Conservation (phyloP, 2,797 vertebrate genomes). For the Calcarius lapponicus region DNA sequence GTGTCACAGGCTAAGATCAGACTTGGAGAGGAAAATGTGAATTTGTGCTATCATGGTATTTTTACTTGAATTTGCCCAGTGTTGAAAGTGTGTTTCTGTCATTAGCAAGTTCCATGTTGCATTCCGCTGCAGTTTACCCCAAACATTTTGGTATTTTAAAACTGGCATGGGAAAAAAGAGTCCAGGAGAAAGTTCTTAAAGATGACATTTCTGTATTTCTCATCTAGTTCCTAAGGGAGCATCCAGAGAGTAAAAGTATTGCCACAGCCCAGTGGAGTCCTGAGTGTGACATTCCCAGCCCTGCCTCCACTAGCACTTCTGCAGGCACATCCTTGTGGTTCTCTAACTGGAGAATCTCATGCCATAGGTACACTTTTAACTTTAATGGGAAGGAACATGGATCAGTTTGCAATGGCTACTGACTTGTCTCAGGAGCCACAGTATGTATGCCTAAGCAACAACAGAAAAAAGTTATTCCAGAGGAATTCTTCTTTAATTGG, state of each 20-base stretch:
- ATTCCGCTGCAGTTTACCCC: neutral
- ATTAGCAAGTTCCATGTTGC: neutral
- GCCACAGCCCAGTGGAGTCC: neutral
- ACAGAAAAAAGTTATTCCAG: neutral
- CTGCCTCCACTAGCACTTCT: neutral
- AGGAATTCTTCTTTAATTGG: neutral
- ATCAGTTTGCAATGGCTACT: neutral
- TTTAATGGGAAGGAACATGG: neutral
- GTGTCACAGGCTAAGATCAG: neutral
- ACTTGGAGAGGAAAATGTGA: neutral
- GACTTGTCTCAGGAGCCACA: neutral
- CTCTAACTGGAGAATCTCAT: neutral
- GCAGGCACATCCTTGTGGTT: rapidly evolving
- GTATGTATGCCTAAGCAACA: neutral
- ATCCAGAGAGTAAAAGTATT: neutral
- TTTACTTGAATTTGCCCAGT: neutral
- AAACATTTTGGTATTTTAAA: neutral
- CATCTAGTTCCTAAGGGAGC: neutral
- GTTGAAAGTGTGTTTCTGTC: neutral
- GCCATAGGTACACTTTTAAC: neutral
- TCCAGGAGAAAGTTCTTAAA: neutral
- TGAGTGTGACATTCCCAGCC: neutral
- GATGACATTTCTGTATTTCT: neutral
- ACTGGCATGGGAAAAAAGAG: neutral
- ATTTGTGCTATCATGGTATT: neutral